Evolutionary conservation across 2,888 invertebrate species (phyloP).

Genomic region (Laspeyria flexula): DNA sequence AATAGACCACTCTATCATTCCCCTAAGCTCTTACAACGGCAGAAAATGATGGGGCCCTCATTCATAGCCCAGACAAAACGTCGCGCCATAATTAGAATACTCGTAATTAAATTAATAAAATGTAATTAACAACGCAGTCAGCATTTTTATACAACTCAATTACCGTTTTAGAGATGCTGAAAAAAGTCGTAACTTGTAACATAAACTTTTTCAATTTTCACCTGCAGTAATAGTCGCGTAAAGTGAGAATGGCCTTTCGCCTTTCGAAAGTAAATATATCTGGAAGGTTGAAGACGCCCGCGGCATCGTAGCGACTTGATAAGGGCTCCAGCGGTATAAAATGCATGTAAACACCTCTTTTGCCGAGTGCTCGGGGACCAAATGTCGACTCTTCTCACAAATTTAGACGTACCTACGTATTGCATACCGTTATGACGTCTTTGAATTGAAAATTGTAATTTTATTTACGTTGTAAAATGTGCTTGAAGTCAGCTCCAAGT

Average conservation of each 20-base stretch:
- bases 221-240: constrained; percentile 78
- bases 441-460: constrained; percentile 50
- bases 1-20: constrained; percentile 8
- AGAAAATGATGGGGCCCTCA: background rate
- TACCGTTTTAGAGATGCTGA: constrained; percentile 73
- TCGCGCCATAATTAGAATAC: constrained; percentile 30
- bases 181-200: constrained; percentile 79
- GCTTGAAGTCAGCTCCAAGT: constrained; percentile 20
- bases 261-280: constrained; percentile 71
- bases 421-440: constrained; percentile 40
- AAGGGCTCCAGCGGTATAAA: constrained; percentile 71
- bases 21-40: background rate
- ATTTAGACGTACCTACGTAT: constrained; percentile 50
- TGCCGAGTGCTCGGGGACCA: constrained; percentile 60
- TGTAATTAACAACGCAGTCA: constrained; percentile 22
- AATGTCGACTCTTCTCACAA: constrained; percentile 65
- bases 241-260: constrained; percentile 66
- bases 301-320: constrained; percentile 76
- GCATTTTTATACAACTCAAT: constrained; percentile 49
- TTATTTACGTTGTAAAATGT: constrained; percentile 43
- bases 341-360: constrained; percentile 81
- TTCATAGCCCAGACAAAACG: constrained; percentile 11
- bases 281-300: constrained; percentile 77
- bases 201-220: constrained; percentile 85
- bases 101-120: constrained; percentile 35